A percentile compares a stretch with the other conserved stretches of the same genome.
phyloP scores from a whole-genome alignment of 2,888 invertebrate genomes.

The Eupithecia centaureata region DNA sequence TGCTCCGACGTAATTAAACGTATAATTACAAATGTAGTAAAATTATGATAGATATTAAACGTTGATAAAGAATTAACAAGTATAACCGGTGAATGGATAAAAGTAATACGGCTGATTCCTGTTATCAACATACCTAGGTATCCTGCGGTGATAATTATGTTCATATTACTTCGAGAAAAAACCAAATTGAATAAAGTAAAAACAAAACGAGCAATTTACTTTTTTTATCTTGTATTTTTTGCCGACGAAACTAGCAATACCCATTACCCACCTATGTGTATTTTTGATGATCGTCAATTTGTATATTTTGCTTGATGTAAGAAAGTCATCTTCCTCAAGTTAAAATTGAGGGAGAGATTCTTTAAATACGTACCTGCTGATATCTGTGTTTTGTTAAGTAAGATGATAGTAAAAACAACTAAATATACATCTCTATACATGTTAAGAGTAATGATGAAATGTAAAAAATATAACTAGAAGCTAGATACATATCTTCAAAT shows the following conservation, averaged over 20 bases:
- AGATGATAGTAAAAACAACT: not conserved
- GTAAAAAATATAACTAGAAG: not conserved
- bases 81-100: not conserved
- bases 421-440: not conserved
- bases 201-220: conserved; percentile 2
- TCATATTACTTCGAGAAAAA: not conserved
- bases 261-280: not conserved
- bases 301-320: too few species aligned
- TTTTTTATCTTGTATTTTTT: conserved; percentile 1
- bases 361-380: not conserved
- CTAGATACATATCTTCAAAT: conserved; percentile 2
- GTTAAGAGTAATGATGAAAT: not conserved
- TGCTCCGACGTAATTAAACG: not conserved
- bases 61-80: not conserved
- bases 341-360: not conserved
- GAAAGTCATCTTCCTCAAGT: too few species aligned
- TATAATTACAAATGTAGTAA: not conserved
- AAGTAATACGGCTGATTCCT: not conserved
- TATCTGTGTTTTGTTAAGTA: not conserved
- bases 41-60: conserved; percentile 1
- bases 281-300: too few species aligned
- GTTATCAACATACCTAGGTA: not conserved
- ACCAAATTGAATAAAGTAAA: conserved; percentile 7
- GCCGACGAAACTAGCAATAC: not conserved
- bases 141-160: not conserved